Conservation (phyloP, 64 coral and sea anemone species). For the Trachythela sp. region DNA sequence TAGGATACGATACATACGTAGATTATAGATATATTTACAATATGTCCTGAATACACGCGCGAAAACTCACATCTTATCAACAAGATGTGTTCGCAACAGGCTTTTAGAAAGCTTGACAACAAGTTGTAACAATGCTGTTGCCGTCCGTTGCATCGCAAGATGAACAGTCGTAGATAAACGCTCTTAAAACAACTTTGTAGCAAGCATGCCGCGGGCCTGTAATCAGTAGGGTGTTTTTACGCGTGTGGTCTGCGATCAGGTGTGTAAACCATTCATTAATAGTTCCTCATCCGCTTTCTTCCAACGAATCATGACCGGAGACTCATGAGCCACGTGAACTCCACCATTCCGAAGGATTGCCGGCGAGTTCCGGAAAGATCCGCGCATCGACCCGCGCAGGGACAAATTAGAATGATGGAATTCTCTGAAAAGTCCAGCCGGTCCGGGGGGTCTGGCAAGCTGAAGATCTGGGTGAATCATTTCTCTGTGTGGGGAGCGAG, state of each 20-base stretch:
- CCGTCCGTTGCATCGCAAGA: no score
- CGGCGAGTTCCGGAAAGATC: conserved; percentile 24
- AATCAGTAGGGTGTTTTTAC: neutral
- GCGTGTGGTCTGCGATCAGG: neutral
- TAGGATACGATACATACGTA: no score
- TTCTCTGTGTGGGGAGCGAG: neutral
- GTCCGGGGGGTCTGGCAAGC: neutral
- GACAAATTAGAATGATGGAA: neutral
- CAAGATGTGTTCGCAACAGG: no score
- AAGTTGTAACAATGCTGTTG: no score
- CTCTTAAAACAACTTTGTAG: neutral
- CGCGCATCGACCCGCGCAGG: neutral
- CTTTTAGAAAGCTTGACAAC: no score
- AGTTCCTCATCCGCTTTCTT: neutral
- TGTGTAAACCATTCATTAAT: neutral
- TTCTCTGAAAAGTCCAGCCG: neutral
- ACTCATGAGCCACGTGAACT: neutral
- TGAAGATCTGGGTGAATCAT: neutral
- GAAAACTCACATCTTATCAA: no score
- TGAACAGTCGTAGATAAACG: no score
- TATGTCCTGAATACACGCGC: neutral
- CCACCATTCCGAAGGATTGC: neutral
- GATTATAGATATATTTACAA: conserved; percentile 1
- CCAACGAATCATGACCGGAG: neutral
- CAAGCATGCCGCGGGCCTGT: neutral